Evolutionary conservation across 1,140 invertebrate genomes (phyloP).

Genomic region (Mycetomoellerius zeteki): DNA sequence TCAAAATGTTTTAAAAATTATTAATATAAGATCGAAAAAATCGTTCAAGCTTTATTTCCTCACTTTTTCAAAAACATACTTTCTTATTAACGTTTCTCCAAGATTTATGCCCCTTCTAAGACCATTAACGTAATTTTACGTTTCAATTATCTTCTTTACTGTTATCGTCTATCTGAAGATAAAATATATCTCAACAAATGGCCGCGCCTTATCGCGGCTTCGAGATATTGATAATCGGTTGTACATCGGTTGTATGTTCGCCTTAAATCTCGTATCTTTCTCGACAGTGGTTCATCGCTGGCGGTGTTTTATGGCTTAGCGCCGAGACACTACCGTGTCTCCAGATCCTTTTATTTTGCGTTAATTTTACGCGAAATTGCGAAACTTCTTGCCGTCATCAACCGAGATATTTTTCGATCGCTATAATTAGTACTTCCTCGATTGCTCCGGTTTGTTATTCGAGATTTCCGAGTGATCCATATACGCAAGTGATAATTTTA

Average conservation of each 20-base stretch:
- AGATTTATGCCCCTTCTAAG: not conserved
- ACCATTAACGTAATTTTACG: not conserved
- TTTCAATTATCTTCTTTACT: not conserved
- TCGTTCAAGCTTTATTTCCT: not conserved
- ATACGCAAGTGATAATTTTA: conserved; percentile 2
- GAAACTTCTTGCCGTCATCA: conserved; percentile 1
- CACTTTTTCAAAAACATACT: not conserved
- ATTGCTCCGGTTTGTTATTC: not conserved
- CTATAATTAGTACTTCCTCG: not conserved
- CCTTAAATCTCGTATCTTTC: conserved; percentile 19
- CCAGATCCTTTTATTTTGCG: not conserved
- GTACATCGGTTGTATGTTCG: conserved; percentile 14
- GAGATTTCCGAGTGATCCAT: not conserved
- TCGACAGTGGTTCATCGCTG: conserved; percentile 17
- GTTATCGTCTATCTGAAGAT: conserved; percentile 21
- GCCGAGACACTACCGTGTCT: too few relatives aligned
- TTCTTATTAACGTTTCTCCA: not conserved
- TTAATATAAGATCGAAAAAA: not conserved
- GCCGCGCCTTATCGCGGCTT: conserved; percentile 16
- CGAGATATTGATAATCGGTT: conserved; percentile 41
- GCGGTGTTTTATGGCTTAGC: not conserved
- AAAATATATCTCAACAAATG: conserved; percentile 31
- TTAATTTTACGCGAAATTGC: conserved; percentile 26
- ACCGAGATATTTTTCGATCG: not conserved
- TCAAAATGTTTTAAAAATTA: not conserved